Evolutionary conservation across 2,888 invertebrate genomes (phyloP).

Genomic region (Mycalesis mineus): DNA sequence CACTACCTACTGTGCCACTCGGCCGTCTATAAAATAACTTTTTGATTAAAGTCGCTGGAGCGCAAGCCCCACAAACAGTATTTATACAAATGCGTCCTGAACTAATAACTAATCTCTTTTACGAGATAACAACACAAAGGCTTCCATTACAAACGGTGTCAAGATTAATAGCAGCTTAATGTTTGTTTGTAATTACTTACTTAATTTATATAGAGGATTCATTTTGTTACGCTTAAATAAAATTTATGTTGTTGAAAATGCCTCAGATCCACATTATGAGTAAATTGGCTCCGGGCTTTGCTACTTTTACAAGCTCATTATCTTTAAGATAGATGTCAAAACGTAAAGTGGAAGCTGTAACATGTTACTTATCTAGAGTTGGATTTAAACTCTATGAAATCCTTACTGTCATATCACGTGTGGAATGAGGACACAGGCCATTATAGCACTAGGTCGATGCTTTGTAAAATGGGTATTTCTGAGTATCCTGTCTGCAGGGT

Average conservation of each 20-base stretch:
- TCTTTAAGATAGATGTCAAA: neutral
- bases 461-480: too few species aligned
- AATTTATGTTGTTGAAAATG: slow-evolving; percentile 1
- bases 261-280: neutral
- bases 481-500: too few species aligned
- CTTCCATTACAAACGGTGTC: slow-evolving; percentile 7
- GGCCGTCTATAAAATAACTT: too few species aligned
- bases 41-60: too few species aligned
- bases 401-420: too few species aligned
- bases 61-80: neutral
- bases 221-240: slow-evolving; percentile 4
- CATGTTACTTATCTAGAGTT: neutral
- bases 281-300: neutral
- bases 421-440: too few species aligned
- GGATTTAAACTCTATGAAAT: too few species aligned
- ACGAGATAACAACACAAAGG: slow-evolving; percentile 6
- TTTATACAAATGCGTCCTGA: neutral
- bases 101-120: slow-evolving; percentile 2
- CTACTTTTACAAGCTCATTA: neutral
- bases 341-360: neutral
- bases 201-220: slow-evolving; percentile 9
- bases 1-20: too few species aligned
- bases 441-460: too few species aligned
- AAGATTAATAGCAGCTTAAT: slow-evolving; percentile 12
- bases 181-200: slow-evolving; percentile 16